These are phyloP conservation scores for Cossypha polioptera DNA, from an alignment of 2,797 vertebrate species.

Conservation along the genomic window DNA sequence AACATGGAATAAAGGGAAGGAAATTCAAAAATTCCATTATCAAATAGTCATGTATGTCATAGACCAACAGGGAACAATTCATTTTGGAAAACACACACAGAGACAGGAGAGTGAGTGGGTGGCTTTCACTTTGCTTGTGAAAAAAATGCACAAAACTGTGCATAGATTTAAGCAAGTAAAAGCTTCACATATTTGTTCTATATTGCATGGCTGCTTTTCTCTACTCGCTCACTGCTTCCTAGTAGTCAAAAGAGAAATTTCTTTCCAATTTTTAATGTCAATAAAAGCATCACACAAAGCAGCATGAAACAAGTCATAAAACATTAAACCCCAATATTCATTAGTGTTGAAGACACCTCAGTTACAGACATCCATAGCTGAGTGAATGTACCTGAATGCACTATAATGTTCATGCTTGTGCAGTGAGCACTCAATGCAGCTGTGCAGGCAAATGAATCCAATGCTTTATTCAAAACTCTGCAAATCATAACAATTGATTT, in stretches of 20 bases:
- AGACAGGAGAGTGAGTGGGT: background rate
- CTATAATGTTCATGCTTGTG: rapidly evolving
- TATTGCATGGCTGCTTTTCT: background rate
- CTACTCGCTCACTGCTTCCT: background rate
- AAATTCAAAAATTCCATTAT: background rate
- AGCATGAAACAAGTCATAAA: background rate
- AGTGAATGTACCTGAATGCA: background rate
- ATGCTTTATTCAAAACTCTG: background rate
- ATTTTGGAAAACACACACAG: background rate
- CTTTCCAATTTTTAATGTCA: background rate
- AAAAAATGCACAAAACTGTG: background rate
- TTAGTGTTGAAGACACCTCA: background rate
- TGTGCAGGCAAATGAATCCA: background rate
- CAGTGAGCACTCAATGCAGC: background rate
- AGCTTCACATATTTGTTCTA: background rate
- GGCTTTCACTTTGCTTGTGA: background rate
- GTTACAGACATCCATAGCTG: background rate
- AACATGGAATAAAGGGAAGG: background rate
- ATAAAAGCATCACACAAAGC: background rate
- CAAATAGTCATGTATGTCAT: background rate
- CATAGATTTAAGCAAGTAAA: background rate
- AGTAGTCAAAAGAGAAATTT: background rate
- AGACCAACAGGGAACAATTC: background rate
- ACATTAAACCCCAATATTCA: background rate
- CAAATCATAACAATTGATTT: background rate